phyloP scores from a whole-genome alignment of 2,797 vertebrate species.

The Crypturellus tataupa region DNA sequence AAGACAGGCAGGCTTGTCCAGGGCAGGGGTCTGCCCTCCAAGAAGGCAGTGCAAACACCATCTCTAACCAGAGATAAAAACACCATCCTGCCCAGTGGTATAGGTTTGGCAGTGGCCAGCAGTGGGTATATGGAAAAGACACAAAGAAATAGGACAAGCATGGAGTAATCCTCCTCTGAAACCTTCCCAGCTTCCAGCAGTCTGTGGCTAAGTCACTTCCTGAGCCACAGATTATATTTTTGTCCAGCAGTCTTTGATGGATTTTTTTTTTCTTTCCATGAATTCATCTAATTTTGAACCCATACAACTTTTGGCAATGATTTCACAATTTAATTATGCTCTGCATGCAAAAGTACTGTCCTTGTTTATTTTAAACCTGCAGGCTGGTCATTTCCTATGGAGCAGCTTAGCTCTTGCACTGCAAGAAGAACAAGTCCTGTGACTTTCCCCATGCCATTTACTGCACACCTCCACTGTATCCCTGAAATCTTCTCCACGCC shows the following conservation, averaged over 20 bases:
- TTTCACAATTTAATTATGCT: conserved; percentile 47
- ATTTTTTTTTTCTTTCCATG: conserved; percentile 49
- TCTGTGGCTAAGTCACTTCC: conserved; percentile 49
- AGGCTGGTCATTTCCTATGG: not conserved
- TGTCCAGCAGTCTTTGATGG: conserved; percentile 33
- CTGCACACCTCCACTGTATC: not conserved
- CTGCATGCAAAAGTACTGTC: not conserved
- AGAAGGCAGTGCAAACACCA: not conserved
- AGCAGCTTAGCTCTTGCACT: not conserved
- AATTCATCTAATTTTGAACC: conserved; percentile 64
- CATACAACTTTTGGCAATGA: conserved; percentile 29
- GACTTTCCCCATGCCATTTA: not conserved
- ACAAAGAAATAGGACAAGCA: not conserved
- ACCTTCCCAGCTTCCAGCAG: not conserved
- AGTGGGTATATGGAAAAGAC: not conserved
- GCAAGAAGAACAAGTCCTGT: not conserved
- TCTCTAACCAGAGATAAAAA: not conserved
- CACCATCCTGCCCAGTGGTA: not conserved
- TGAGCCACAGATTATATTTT: conserved; percentile 21
- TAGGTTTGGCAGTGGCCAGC: not conserved
- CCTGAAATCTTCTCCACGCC: not conserved
- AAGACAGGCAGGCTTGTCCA: not conserved
- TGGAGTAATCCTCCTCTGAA: not conserved
- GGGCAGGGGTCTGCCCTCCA: not conserved
- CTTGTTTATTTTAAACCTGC: conserved; percentile 50